Percentiles rank a stretch among this genome's conserved stretches.
These are phyloP conservation scores for Andrena minutula DNA, from an alignment of 2,888 invertebrate genomes.

Conservation along the genomic window DNA sequence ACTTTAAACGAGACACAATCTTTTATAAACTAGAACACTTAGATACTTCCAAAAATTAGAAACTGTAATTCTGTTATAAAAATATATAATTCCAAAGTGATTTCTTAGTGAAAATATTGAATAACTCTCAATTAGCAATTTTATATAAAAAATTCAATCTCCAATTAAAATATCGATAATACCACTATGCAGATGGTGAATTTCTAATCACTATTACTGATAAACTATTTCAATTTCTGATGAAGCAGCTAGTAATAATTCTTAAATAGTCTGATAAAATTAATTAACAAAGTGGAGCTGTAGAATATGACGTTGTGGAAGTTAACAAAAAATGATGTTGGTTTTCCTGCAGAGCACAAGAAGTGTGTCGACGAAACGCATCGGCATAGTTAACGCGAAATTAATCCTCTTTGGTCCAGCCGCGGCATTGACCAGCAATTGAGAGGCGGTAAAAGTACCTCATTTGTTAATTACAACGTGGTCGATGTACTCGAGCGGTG, in stretches of 20 bases:
- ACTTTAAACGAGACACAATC: too few relatives aligned
- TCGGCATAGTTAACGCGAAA: neutral
- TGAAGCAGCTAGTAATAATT: too few relatives aligned
- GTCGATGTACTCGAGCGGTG: constrained; percentile 15
- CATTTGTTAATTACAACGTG: constrained; percentile 41
- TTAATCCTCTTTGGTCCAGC: neutral
- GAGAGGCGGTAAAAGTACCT: constrained; percentile 23
- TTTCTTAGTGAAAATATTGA: neutral
- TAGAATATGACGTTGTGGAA: neutral
- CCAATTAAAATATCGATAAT: too few relatives aligned
- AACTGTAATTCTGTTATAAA: neutral
- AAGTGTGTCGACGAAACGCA: neutral
- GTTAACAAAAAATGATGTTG: neutral
- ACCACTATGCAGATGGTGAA: too few relatives aligned
- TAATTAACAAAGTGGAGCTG: neutral
- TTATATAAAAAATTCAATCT: too few relatives aligned
- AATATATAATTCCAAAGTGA: neutral
- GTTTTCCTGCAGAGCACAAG: neutral
- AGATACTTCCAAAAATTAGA: neutral
- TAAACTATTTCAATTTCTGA: too few relatives aligned
- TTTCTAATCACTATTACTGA: too few relatives aligned
- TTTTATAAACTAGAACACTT: neutral
- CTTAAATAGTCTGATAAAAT: too few relatives aligned
- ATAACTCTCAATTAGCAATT: too few relatives aligned
- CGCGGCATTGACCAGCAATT: constrained; percentile 14